Evolutionary conservation across 2,888 invertebrate genomes (phyloP), one percentile per base, ranked within the genome.

Genomic region (Drosophila pseudotalamancana): DNA sequence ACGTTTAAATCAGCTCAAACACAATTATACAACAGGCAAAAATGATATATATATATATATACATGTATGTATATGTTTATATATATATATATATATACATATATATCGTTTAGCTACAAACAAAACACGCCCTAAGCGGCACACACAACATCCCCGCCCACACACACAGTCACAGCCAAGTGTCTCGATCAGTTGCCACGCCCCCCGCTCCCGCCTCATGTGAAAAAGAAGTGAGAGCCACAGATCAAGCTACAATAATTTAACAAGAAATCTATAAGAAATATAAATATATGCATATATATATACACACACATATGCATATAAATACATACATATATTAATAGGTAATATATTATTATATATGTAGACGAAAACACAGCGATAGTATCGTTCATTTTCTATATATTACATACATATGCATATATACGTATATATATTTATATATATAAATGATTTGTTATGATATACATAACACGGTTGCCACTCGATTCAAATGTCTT

Each of bases 11-110:
- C 32, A 18, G 8, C 14, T 50, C 11, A 56, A 18, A 50, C 23
- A 34, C 16, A 49, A 35, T 39, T 25, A 21, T 40, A 59, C 46
- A 51, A 63, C 45, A 64, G 43, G 65, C 55, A 64, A 42, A 45
- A 32, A 25, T n/a, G n/a, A n/a, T 1, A 40, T 23, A 19, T 21
- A 39, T 23, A 21, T 19, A 5, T 39, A 39, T 12, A 12, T n/a
- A 6, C 21, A 39, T n/a, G n/a, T 37, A 9, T 9, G 6, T 4
- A 16, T 3, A 35, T n/a, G n/a, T 19, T 16, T 37, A 37, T 37
- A 19, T 3, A 11, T 29, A 29, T 11, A 29, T 11, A 29, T 29
- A 11, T 29, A 29, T 29, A 29, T 8, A 11, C 8, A 39, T 18
- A 19, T 19, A 18, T 39, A n/a, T n/a, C n/a, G n/a, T n/a, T n/a